A percentile compares a stretch with the other conserved stretches of the same genome.
phyloP scores from a whole-genome alignment of 2,113 vertebrate genomes.

The Pomatostomus ruficeps region DNA sequence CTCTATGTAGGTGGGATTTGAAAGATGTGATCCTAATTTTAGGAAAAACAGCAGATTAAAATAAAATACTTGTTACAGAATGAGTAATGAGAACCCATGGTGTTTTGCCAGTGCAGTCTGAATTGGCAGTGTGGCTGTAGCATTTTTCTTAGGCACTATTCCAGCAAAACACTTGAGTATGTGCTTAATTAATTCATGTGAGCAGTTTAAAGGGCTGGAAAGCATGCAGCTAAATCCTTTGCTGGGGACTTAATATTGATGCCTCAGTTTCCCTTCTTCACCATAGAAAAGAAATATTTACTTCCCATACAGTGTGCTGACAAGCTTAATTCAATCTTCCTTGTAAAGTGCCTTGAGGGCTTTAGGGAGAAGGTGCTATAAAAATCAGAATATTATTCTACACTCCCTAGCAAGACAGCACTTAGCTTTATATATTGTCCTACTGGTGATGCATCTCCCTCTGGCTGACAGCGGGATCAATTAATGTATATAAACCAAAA shows the following conservation, averaged over 20 bases:
- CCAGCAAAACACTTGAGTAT: neutral
- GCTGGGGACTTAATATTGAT: neutral
- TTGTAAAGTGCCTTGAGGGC: slow-evolving; percentile 13
- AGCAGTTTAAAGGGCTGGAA: neutral
- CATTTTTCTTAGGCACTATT: neutral
- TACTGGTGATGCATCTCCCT: neutral
- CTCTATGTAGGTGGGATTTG: fast-evolving
- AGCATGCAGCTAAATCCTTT: neutral
- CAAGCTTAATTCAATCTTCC: slow-evolving; percentile 31
- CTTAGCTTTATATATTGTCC: neutral
- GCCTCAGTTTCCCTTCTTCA: slow-evolving; percentile 48
- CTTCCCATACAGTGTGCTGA: neutral
- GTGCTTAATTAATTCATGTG: slow-evolving; percentile 25
- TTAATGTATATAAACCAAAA: slow-evolving; percentile 4
- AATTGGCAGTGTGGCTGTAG: neutral
- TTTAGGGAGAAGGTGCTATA: neutral
- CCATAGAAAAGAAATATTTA: slow-evolving; percentile 1
- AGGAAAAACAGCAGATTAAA: neutral
- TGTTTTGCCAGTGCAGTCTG: neutral
- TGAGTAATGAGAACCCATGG: neutral
- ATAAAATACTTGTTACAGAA: neutral
- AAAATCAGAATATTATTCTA: slow-evolving; percentile 27
- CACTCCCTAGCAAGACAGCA: neutral
- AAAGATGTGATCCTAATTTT: neutral
- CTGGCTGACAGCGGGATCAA: slow-evolving; percentile 7